Base-by-base conservation (phyloP, 2,888 invertebrate species). In the Listrodromus nycthemerus region DNA sequence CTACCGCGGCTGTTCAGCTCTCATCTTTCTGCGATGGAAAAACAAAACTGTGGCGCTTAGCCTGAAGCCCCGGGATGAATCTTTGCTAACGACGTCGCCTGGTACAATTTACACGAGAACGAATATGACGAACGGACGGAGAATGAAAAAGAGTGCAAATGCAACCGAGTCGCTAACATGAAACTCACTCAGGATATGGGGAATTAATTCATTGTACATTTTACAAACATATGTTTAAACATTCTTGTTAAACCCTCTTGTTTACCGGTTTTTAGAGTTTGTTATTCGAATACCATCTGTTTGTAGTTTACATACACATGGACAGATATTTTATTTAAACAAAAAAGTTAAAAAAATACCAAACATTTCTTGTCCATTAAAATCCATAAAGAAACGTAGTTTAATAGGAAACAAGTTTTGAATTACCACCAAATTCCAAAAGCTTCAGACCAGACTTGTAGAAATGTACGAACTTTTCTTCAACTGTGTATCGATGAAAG, bases 61-160 rank as follows among this genome's bases (percentile, higher is more conserved):
- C 67, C 61, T 30, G 67, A n/a, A 63, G 78, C 61, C 61, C 52
- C 48, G 37, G 24, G 73, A 67, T 63, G 67, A 78, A 50, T 75
- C 75, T 45, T 63, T 63, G 75, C 78, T 78, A 82, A 82, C 73
- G 82, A 78, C 63, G 73, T 65, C 65, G 75, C 50, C 37, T 52
- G 48, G 10, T 30, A 61, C 30, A 78, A 78, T 78, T 71, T 78
- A 78, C 67, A 73, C 45, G 45, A 16, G 48, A 69, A 73, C 61
- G 78, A 82, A 48, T 48, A 55, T 58, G 66, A 71, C 19, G 58
- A 41, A 70, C 65, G 82, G 55, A 74, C 66, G 16, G 19, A 16
- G 24, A 75, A 55, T 58, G 63, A 45, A 41, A 65, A 41, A 45
- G 16, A 45, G 13, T 45, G 41, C 41, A 45, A 45, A 83, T 33